phyloP scores from a whole-genome alignment of 2,113 vertebrate species.

The Pogonocichla stellata region DNA sequence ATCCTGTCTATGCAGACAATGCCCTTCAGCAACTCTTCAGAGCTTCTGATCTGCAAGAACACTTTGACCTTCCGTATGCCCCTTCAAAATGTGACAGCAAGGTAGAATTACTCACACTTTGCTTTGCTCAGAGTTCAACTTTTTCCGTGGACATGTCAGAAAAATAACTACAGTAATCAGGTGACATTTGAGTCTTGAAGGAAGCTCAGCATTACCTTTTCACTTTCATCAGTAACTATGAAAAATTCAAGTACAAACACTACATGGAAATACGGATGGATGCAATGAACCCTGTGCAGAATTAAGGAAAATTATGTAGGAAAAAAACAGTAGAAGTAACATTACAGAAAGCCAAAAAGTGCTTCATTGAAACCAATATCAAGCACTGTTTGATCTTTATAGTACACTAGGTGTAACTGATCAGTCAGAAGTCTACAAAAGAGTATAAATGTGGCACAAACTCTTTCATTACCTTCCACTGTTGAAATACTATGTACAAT shows the following conservation, averaged over 20 bases:
- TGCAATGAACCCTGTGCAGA: neutral
- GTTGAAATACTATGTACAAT: neutral
- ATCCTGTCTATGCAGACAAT: neutral
- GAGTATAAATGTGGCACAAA: neutral
- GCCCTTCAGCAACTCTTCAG: neutral
- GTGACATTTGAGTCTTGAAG: neutral
- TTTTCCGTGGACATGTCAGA: neutral
- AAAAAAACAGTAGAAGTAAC: neutral
- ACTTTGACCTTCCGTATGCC: neutral
- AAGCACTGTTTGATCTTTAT: neutral
- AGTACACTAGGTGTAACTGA: neutral
- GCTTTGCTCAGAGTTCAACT: neutral
- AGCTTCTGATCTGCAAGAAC: neutral
- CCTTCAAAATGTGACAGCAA: slow-evolving; percentile 16
- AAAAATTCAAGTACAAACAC: neutral
- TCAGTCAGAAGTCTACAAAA: neutral
- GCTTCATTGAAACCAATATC: neutral
- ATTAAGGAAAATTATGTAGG: neutral
- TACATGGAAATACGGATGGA: neutral
- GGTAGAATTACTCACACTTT: neutral
- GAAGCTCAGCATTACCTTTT: neutral
- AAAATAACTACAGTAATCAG: neutral
- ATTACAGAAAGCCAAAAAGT: neutral
- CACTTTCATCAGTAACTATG: neutral
- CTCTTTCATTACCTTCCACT: neutral